Evolutionary conservation across 2,888 invertebrate species (phyloP), one percentile per base, ranked within the genome.

Genomic region (Scaptomyza polygonia): DNA sequence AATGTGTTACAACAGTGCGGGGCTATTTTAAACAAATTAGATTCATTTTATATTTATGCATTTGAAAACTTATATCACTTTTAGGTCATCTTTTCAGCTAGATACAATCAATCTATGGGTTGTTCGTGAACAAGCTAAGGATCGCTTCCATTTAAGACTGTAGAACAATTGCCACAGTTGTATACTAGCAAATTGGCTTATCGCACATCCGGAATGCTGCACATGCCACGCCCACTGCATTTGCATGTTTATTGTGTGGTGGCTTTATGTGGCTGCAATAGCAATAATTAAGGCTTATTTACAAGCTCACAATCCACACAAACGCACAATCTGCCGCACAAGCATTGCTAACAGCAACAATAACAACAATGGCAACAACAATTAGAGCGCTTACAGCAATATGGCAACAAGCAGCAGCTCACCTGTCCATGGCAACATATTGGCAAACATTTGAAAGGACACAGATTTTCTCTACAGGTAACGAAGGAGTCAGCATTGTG

Each of bases 221-320:
- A 39, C 9, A 18, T 54, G 58, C 55, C 30, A 61, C 67, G 67
- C 51, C 62, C 47, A 72, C 67, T 72, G 70, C 57, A 82, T 85
- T 85, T 87, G 82, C 82, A 83, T 83, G 86, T 83, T 87, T 85
- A 87, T 76, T 87, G 82, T 87, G 88, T 68, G 87, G 86, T 85
- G 79, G 82, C 88, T 81, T 87, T 83, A 81, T 72, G 39, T 39
- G 82, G 82, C 79, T 65, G 86, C 82, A 78, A 76, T 81, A 64
- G 79, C 86, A 69, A 83, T 87, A 83, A 83, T 83, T 87, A 87
- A 87, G 82, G 88, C 86, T 87, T 81, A 85, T 79, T 85, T 87
- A 78, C 87, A 83, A 77, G 79, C 85, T 81, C 82, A 62, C 70
- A 82, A 71, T 83, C 77, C 77, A 79, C 57, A 47, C 32, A 48